Conservation (phyloP, 1,140 invertebrate genomes). For the Aphaenogaster rudis region DNA sequence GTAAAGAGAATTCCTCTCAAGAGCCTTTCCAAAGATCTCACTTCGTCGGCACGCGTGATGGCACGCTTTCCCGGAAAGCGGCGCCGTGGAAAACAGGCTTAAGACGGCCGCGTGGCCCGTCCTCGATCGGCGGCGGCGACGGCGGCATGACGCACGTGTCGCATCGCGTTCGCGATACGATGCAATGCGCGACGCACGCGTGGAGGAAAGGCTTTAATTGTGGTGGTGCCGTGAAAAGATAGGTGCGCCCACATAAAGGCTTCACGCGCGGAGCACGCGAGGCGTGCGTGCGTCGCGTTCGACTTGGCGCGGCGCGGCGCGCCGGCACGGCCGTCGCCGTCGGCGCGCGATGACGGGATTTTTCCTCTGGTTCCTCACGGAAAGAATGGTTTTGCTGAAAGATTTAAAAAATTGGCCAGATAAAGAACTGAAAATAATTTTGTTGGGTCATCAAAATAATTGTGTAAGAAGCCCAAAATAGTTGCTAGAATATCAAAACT, state of each 20-base stretch:
- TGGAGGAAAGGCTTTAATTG: constrained; percentile 34
- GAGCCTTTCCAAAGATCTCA: background rate
- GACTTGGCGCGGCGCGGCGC: background rate
- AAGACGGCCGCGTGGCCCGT: constrained; percentile 11
- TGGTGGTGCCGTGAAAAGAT: constrained; percentile 46
- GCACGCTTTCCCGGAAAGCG: background rate
- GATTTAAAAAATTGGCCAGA: too few species aligned
- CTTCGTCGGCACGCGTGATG: background rate
- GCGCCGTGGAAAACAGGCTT: constrained; percentile 13
- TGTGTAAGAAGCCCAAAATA: too few species aligned
- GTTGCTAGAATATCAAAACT: too few species aligned
- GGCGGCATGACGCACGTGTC: background rate
- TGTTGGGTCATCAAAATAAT: too few species aligned
- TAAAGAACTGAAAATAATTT: too few species aligned
- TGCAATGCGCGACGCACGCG: background rate
- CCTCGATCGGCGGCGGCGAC: background rate
- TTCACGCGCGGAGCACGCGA: constrained; percentile 72
- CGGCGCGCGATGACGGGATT: background rate
- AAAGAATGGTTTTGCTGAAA: background rate
- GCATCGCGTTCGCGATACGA: constrained; percentile 7
- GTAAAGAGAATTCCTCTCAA: background rate
- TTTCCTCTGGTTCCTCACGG: background rate
- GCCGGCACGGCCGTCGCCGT: background rate
- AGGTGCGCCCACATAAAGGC: constrained; percentile 62
- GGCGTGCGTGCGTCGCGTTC: constrained; percentile 43